A percentile compares a stretch with the other conserved stretches of the same genome.
These are phyloP conservation scores for Meda fulgida DNA, from an alignment of 2,797 vertebrate genomes.

Conservation along the genomic window DNA sequence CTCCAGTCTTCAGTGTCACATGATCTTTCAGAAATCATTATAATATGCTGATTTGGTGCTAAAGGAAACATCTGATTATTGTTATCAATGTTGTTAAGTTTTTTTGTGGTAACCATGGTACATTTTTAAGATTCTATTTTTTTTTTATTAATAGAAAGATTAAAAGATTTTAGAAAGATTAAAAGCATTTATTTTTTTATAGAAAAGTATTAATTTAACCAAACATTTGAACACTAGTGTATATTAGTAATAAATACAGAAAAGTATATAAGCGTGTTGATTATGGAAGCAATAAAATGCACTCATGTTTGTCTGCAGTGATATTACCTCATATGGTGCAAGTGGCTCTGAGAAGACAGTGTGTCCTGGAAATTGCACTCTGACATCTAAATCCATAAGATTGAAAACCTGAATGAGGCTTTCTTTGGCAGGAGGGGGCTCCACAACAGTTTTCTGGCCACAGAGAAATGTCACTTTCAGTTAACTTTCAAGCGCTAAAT, in stretches of 20 bases:
- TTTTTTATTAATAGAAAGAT: not conserved
- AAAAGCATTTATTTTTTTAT: not conserved
- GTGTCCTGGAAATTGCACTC: constrained; percentile 68
- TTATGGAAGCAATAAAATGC: not conserved
- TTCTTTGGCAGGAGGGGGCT: constrained; percentile 72
- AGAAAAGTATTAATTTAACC: not conserved
- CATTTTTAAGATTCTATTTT: not conserved
- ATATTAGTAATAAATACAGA: not conserved
- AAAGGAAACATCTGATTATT: not conserved
- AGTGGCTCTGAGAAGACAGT: constrained; percentile 72
- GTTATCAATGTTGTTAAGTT: not conserved
- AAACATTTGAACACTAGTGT: not conserved
- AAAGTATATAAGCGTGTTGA: not conserved
- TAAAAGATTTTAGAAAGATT: not conserved
- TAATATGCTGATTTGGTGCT: not conserved
- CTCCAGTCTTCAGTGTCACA: not conserved
- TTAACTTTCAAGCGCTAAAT: not conserved
- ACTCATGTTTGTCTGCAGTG: not conserved
- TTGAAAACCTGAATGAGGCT: constrained; percentile 87
- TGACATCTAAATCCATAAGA: constrained; percentile 77
- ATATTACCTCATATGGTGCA: constrained; percentile 78
- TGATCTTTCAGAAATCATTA: not conserved
- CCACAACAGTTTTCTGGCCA: constrained; percentile 81
- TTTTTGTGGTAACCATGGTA: not conserved
- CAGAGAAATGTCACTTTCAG: constrained; percentile 43